A percentile compares a stretch with the other conserved stretches of the same genome.
phyloP scores from a whole-genome alignment of 2,888 invertebrate species.

The Escarpia spicata region DNA sequence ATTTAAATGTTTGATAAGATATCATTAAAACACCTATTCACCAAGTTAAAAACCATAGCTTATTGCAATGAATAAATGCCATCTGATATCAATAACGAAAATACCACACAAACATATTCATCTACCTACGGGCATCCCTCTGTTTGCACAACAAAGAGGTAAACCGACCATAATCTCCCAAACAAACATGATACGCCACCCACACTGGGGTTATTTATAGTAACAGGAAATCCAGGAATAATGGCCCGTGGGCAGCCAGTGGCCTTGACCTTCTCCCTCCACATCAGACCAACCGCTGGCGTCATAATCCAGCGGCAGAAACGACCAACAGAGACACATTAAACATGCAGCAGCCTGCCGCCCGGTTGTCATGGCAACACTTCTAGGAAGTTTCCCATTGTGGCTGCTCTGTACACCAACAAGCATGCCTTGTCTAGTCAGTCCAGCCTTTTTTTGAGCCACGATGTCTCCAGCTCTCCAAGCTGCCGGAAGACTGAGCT shows the following conservation, averaged over 20 bases:
- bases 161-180: not conserved
- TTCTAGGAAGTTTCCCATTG: slow-evolving; percentile 16
- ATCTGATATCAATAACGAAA: not conserved
- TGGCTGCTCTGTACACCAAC: not conserved
- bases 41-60: too few species aligned
- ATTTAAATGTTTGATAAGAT: too few species aligned
- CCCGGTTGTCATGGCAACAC: not conserved
- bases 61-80: not conserved
- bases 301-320: not conserved
- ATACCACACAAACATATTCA: not conserved
- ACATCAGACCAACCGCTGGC: not conserved
- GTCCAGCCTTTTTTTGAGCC: not conserved
- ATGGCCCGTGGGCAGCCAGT: not conserved
- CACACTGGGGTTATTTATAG: not conserved
- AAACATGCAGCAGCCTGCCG: not conserved
- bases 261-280: not conserved
- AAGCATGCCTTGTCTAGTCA: not conserved
- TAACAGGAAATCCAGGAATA: not conserved
- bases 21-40: too few species aligned
- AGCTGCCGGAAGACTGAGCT: not conserved
- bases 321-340: not conserved
- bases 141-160: not conserved
- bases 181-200: not conserved
- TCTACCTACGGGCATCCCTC: not conserved
- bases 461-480: not conserved